These are phyloP conservation scores for Tuberolachnus salignus DNA, from an alignment of 2,888 invertebrate genomes.

Conservation along the genomic window DNA sequence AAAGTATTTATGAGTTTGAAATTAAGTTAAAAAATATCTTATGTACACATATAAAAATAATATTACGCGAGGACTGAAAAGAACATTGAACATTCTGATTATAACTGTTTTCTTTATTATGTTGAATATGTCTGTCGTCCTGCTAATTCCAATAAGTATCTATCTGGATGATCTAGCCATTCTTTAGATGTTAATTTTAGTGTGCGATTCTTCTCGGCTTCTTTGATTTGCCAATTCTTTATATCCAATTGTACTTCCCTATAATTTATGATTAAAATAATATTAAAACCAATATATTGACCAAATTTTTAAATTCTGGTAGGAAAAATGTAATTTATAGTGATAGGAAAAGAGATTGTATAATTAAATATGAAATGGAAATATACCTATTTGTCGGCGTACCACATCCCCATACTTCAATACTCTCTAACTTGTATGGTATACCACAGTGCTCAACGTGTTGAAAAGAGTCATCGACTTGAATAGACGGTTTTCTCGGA, in stretches of 20 bases:
- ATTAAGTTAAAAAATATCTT: constrained; percentile 36
- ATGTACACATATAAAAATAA: constrained; percentile 44
- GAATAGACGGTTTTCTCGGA: constrained; percentile 76
- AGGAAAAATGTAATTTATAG: too few relatives aligned
- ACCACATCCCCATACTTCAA: constrained; percentile 86
- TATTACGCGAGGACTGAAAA: constrained; percentile 36
- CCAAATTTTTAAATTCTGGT: too few relatives aligned
- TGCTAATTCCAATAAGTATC: constrained; percentile 86
- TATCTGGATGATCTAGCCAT: constrained; percentile 95
- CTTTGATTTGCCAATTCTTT: constrained; percentile 88
- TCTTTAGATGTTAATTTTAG: constrained; percentile 88
- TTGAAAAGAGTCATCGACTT: constrained; percentile 78
- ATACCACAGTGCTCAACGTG: constrained; percentile 63
- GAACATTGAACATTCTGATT: constrained; percentile 12
- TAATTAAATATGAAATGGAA: too few relatives aligned
- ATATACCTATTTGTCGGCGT: constrained; percentile 65
- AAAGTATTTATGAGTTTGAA: constrained; percentile 38
- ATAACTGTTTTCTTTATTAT: constrained; percentile 3
- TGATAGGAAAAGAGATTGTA: too few relatives aligned
- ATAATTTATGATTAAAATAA: constrained; percentile 57
- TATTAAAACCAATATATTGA: background rate
- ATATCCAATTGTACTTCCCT: constrained; percentile 85
- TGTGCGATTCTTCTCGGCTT: constrained; percentile 82
- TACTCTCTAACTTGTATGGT: constrained; percentile 64
- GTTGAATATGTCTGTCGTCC: constrained; percentile 67